Percentiles rank a stretch among this genome's conserved stretches.
phyloP scores from a whole-genome alignment of 53 echinoderm and acorn worm genomes.

The Luidia sarsii region DNA sequence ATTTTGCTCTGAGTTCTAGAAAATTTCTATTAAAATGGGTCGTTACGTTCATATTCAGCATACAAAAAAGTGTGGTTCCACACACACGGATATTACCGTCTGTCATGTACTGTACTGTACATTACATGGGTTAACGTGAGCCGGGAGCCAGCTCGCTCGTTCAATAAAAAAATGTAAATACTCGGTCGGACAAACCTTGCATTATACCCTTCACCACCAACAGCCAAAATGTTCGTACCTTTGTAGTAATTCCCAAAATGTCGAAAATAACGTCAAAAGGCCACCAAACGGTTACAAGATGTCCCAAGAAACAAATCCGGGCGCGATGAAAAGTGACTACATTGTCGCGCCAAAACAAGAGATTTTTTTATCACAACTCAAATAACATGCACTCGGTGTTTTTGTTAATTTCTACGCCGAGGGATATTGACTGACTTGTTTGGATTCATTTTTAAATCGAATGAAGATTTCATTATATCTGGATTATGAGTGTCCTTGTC shows the following conservation, averaged over 20 bases:
- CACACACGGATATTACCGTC: too few relatives aligned
- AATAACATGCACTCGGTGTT: slow-evolving; percentile 35
- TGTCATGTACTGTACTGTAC: too few relatives aligned
- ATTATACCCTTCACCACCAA: background rate
- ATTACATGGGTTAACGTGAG: too few relatives aligned
- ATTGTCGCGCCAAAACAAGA: slow-evolving; percentile 63
- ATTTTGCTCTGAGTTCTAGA: too few relatives aligned
- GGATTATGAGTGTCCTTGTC: too few relatives aligned
- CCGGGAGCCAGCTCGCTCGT: too few relatives aligned
- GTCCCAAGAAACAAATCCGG: slow-evolving; percentile 28
- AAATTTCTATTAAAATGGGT: too few relatives aligned
- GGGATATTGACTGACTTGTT: background rate
- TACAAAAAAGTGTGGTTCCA: too few relatives aligned
- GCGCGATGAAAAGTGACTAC: slow-evolving; percentile 42
- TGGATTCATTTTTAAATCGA: too few relatives aligned
- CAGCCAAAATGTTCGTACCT: slow-evolving; percentile 24
- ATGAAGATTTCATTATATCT: too few relatives aligned
- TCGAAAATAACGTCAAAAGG: background rate
- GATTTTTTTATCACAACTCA: slow-evolving; percentile 47
- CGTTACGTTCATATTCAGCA: too few relatives aligned
- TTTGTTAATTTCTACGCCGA: slow-evolving; percentile 29
- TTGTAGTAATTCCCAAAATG: slow-evolving; percentile 17
- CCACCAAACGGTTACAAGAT: slow-evolving; percentile 27
- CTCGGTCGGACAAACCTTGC: background rate
- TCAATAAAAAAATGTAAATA: background rate